Conservation (phyloP, 2,888 invertebrate genomes). For the Drosophila leonis region DNA sequence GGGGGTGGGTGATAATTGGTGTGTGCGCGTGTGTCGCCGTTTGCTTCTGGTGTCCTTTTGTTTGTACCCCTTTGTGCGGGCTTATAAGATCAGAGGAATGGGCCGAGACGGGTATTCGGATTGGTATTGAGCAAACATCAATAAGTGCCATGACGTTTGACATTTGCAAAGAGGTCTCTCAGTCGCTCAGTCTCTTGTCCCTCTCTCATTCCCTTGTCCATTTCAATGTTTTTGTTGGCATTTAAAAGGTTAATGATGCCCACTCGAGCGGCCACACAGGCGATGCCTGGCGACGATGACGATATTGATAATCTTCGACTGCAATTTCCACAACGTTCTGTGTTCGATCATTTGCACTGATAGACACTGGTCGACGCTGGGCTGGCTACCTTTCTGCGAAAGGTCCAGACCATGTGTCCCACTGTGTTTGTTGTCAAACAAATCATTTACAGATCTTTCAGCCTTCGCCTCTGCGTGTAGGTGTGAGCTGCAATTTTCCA, state of each 20-base stretch:
- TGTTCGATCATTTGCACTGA: conserved; percentile 65
- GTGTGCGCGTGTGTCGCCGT: conserved; percentile 57
- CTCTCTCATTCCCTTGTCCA: conserved; percentile 16
- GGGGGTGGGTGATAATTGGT: conserved; percentile 75
- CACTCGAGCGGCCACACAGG: conserved; percentile 72
- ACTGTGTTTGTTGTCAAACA: conserved; percentile 76
- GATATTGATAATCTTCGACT: conserved; percentile 55
- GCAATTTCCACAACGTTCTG: conserved; percentile 56
- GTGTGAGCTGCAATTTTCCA: conserved; percentile 74
- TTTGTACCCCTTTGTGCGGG: conserved; percentile 54
- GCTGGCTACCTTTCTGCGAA: conserved; percentile 59
- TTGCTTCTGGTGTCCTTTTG: conserved; percentile 53
- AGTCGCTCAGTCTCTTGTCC: conserved; percentile 4
- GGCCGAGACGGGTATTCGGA: conserved; percentile 15
- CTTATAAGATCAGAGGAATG: conserved; percentile 64
- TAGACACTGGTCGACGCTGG: conserved; percentile 29
- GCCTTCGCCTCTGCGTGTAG: conserved; percentile 47
- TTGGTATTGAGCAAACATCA: conserved; percentile 61
- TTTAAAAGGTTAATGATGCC: conserved; percentile 76
- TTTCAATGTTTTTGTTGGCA: conserved; percentile 50
- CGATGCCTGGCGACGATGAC: conserved; percentile 41
- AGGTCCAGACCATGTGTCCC: conserved; percentile 52
- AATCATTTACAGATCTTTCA: conserved; percentile 73
- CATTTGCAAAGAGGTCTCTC: conserved; percentile 52
- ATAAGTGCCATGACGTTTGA: conserved; percentile 73